Percentiles rank a stretch among this genome's conserved stretches.
Evolutionary conservation across 2,888 invertebrate species (phyloP).

Genomic region (Tachystola acroxantha): DNA sequence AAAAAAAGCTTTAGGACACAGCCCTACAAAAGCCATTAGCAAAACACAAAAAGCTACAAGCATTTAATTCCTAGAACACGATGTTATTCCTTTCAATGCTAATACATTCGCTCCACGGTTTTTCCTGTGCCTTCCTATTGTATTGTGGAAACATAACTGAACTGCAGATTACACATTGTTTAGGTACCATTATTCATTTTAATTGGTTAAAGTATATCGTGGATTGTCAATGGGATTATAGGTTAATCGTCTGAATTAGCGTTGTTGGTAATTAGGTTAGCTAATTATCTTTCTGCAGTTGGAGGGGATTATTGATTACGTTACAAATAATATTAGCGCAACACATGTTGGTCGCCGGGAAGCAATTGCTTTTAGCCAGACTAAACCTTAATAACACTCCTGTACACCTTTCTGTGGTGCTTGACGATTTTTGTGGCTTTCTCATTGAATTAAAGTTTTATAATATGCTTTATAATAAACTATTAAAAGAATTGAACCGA

Average conservation of each 20-base stretch:
- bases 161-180: conserved; percentile 7
- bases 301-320: no score
- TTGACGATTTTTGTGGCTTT: no score
- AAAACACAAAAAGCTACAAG: conserved; percentile 16
- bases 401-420: no score
- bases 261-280: no score
- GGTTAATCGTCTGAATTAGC: neutral
- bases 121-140: conserved; percentile 6
- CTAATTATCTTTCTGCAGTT: no score
- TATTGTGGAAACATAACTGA: conserved; percentile 12
- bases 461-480: no score
- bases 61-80: conserved; percentile 9
- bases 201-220: conserved; percentile 2
- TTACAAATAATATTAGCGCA: no score
- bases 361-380: no score
- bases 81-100: conserved; percentile 20
- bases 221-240: neutral
- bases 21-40: conserved; percentile 14
- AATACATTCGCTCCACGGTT: conserved; percentile 12
- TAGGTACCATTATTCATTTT: conserved; percentile 10
- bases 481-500: no score
- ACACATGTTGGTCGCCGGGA: no score
- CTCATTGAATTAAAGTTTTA: no score
- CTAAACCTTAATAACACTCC: no score
- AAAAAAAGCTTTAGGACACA: conserved; percentile 5